Base-by-base conservation (phyloP, 2,888 invertebrate genomes). In the Leucania comma region DNA sequence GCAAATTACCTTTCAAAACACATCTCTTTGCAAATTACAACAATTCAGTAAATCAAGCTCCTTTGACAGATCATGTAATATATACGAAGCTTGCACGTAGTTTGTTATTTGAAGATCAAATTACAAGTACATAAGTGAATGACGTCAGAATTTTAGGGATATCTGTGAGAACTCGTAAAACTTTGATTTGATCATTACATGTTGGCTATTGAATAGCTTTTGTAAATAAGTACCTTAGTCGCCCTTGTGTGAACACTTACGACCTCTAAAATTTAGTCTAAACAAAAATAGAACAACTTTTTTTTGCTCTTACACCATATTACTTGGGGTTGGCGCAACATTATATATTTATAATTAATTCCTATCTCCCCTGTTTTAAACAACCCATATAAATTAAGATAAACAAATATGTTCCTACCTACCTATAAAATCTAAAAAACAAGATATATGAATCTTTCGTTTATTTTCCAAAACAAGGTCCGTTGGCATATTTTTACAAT, bases 41-140 rank as follows among this genome's bases (percentile, higher is more conserved):
- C 51, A 78, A 75, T 80, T 69, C 51, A 24, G 22, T 54, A 80
- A 80, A 78, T 66, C 53, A 80, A 38, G 24, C 26, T 14, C 65
- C 65, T 68, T 68, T 69, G 62, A 73, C 32, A n/a, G 6, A 9
- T 17, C 6, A 1, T 14, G 50, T 38, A 54, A 58, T 62, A 32
- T 35, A 17, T 51, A 57, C 24, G 24, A 51, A 70, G 57, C 57
- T 53, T 77, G 29, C 17, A 24, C 29, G 32, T 62, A 62, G 56
- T 46, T 51, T 57, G 26, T 73, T 46, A 69, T 77, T 60, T 69
- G 26, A 56, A 10, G 22, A 32, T 46, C 17, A 66, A 69, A 14
- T 58, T 67, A 58, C 17, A 26, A 35, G 22, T 26, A 42, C 8
- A 32, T 50, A 57, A 14, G 32, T 50, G 10, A 50, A 75, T 50